Percentiles rank a stretch among this genome's conserved stretches.
Evolutionary conservation across 1,140 invertebrate genomes (phyloP).

Genomic region (Caenorhabditis elegans): WBcel235 BX284606.5:17048501-17049000

Average conservation of each 20-base stretch:
- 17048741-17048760: constrained; percentile 14
- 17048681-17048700: constrained; percentile 36
- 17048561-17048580: too few relatives aligned
- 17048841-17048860: neutral
- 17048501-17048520: too few relatives aligned
- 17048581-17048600: too few relatives aligned
- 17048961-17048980: neutral
- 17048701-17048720: constrained; percentile 34
- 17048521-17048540: too few relatives aligned
- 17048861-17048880: too few relatives aligned
- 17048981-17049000: constrained; percentile 17
- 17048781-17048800: constrained; percentile 28
- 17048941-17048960: too few relatives aligned
- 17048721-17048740: constrained; percentile 40
- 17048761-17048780: constrained; percentile 28
- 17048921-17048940: too few relatives aligned
- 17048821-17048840: constrained; percentile 27
- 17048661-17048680: constrained; percentile 25
- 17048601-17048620: constrained; percentile 10
- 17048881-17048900: too few relatives aligned
- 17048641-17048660: constrained; percentile 19
- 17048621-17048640: neutral
- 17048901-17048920: too few relatives aligned
- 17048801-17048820: constrained; percentile 21
- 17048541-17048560: too few relatives aligned